Conservation (phyloP, 1,140 invertebrate species). For the Babylonia areolata region DNA sequence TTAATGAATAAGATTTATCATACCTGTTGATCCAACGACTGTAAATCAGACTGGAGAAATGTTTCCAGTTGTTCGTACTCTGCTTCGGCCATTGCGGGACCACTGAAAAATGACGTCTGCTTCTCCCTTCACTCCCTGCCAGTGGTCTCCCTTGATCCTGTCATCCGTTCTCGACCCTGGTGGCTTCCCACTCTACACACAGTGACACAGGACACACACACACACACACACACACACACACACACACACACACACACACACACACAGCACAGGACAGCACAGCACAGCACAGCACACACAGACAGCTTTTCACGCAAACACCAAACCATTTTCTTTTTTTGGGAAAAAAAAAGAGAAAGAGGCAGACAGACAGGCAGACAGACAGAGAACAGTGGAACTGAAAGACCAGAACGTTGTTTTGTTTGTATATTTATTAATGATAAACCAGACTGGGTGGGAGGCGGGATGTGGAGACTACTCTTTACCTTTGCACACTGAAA, state of each 20-base stretch:
- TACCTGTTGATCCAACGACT: conserved; percentile 35
- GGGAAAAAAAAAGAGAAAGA: no score
- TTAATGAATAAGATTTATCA: conserved; percentile 2
- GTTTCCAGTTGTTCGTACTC: conserved; percentile 42
- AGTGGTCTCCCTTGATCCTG: conserved; percentile 2
- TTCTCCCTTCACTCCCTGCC: conserved; percentile 9
- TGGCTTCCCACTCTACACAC: conserved; percentile 34
- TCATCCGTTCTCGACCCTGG: conserved; percentile 1
- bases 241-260: no score
- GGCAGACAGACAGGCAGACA: background rate
- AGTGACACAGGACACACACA: conserved; percentile 2
- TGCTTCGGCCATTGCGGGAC: conserved; percentile 30
- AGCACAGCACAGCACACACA: no score
- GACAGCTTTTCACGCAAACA: no score
- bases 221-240: background rate
- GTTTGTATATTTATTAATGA: no score
- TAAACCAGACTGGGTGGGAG: no score
- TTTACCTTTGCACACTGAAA: no score
- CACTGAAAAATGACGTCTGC: background rate
- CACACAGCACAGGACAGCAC: background rate
- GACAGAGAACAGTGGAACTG: background rate
- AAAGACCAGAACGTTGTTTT: no score
- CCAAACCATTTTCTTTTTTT: no score
- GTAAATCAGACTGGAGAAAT: conserved; percentile 40
- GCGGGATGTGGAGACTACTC: no score